phyloP scores from a whole-genome alignment of 1,140 invertebrate genomes.

The Leptinotarsa undecemlineata region DNA sequence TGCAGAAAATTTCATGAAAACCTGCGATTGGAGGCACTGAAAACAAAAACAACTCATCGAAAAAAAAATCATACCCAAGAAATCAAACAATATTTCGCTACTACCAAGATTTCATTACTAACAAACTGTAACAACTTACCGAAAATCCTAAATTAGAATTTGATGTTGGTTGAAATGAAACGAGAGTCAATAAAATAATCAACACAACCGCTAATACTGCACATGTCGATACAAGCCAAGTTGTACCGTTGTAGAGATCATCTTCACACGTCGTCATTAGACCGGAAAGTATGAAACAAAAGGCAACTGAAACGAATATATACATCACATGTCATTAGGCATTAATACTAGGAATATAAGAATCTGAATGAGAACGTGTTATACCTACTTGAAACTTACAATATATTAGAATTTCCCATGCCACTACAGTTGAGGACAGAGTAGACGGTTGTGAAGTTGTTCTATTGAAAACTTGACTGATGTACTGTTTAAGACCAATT shows the following conservation, averaged over 20 bases:
- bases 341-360: no score
- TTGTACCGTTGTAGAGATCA: conserved; percentile 38
- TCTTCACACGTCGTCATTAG: conserved; percentile 45
- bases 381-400: conserved; percentile 39
- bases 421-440: conserved; percentile 60
- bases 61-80: no score
- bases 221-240: conserved; percentile 39
- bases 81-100: no score
- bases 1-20: no score
- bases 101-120: no score
- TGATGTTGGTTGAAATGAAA: conserved; percentile 45
- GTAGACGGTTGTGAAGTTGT: conserved; percentile 56
- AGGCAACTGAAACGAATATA: conserved; percentile 44
- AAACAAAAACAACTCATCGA: no score
- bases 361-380: not conserved
- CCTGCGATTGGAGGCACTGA: no score
- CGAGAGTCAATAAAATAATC: conserved; percentile 38
- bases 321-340: no score
- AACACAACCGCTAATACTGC: conserved; percentile 33
- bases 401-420: conserved; percentile 60
- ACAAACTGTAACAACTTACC: conserved; percentile 29
- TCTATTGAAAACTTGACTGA: conserved; percentile 57
- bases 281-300: conserved; percentile 42
- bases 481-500: conserved; percentile 43
- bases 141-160: conserved; percentile 41